phyloP scores from a whole-genome alignment of 2,888 invertebrate species.

The Agrilus cyanescens region DNA sequence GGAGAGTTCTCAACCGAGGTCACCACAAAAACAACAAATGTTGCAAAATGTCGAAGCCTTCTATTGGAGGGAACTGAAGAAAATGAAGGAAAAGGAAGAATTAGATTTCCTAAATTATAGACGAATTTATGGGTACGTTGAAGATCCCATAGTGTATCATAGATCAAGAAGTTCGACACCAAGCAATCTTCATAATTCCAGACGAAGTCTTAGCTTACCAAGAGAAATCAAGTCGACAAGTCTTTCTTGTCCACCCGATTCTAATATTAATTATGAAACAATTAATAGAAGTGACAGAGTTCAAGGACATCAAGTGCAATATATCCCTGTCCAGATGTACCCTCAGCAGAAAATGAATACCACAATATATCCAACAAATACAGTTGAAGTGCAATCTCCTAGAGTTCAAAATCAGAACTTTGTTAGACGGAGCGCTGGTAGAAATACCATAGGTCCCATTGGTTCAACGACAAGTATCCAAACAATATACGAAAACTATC shows the following conservation, averaged over 20 bases:
- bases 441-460: constrained; percentile 22
- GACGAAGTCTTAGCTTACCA: constrained; percentile 35
- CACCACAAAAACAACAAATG: constrained; percentile 42
- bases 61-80: constrained; percentile 57
- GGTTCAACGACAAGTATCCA: constrained; percentile 9
- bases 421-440: constrained; percentile 20
- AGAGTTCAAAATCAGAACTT: constrained; percentile 19
- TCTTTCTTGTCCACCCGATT: background rate
- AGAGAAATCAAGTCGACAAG: constrained; percentile 15
- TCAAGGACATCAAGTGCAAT: background rate
- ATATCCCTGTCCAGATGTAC: too few species aligned
- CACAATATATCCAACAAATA: background rate
- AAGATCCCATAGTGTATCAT: constrained; percentile 26
- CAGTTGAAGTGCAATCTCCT: constrained; percentile 6
- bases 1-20: constrained; percentile 13
- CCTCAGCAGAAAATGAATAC: too few species aligned
- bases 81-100: constrained; percentile 51
- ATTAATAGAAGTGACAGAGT: background rate
- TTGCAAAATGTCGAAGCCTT: constrained; percentile 51
- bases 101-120: constrained; percentile 31
- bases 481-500: constrained; percentile 9
- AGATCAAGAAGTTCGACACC: constrained; percentile 38
- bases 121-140: constrained; percentile 26
- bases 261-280: background rate
- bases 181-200: constrained; percentile 29